Evolutionary conservation across 2,797 vertebrate genomes (phyloP).

Genomic region (Catharus ustulatus): DNA sequence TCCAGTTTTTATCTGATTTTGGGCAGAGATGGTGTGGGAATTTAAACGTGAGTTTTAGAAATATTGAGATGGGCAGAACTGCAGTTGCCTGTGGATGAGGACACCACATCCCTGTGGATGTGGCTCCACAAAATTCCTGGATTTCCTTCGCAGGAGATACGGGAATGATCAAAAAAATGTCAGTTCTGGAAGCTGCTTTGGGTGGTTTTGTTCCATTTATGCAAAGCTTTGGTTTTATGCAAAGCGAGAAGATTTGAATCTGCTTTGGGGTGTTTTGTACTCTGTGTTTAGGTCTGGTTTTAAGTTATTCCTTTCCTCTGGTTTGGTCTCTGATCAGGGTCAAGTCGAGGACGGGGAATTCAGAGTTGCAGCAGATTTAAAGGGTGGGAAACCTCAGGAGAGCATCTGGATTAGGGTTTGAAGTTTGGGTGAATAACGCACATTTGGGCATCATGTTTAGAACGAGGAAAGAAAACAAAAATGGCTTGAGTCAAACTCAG

Average conservation of each 20-base stretch:
- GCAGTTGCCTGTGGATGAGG: neutral
- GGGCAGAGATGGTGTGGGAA: neutral
- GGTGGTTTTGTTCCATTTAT: neutral
- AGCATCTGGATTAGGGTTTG: neutral
- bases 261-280: neutral
- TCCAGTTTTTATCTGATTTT: neutral
- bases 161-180: neutral
- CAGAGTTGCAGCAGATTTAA: neutral
- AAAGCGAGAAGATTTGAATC: neutral
- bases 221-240: neutral
- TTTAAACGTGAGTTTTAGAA: neutral
- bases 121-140: neutral
- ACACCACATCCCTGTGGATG: rapidly evolving
- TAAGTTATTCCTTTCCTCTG: neutral
- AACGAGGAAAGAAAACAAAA: neutral
- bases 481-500: neutral
- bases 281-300: neutral
- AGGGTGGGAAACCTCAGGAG: neutral
- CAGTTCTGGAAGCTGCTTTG: neutral
- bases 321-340: neutral
- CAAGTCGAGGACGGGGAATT: neutral
- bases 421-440: neutral
- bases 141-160: rapidly evolving
- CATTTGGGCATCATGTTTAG: neutral
- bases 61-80: neutral